Conservation (phyloP, 2,113 vertebrate genomes). For the Calidris pygmaea region DNA sequence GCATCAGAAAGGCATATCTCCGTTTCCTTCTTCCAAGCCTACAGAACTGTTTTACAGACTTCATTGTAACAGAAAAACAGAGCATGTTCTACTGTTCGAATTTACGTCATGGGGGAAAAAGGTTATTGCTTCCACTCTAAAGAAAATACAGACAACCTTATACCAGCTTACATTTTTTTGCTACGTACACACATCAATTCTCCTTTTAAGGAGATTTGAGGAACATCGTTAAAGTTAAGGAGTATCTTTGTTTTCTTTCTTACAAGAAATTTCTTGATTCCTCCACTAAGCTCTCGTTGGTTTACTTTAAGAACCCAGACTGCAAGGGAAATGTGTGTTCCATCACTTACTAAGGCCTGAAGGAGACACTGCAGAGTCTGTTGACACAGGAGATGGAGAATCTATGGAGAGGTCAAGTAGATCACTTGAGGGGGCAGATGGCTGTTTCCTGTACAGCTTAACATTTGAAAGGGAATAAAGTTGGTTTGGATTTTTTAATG, state of each 20-base stretch:
- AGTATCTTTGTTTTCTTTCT: background rate
- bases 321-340: background rate
- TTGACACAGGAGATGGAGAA: background rate
- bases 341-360: constrained; percentile 67
- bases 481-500: accelerated
- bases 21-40: background rate
- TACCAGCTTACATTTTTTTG: background rate
- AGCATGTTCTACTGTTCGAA: background rate
- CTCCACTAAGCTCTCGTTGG: background rate
- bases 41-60: background rate
- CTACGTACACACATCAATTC: background rate
- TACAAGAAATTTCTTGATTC: background rate
- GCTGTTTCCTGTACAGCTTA: constrained; percentile 66
- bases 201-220: background rate
- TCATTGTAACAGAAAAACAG: background rate
- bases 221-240: background rate
- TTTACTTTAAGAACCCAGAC: background rate
- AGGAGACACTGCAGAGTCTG: constrained; percentile 32
- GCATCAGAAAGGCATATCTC: background rate
- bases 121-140: background rate
- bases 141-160: background rate
- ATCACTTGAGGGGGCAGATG: constrained; percentile 77
- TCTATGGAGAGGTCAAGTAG: constrained; percentile 66
- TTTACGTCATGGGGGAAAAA: background rate
- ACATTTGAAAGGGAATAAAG: background rate